Base-by-base conservation (phyloP, 2,797 vertebrate genomes). In the Anniella stebbinsi region DNA sequence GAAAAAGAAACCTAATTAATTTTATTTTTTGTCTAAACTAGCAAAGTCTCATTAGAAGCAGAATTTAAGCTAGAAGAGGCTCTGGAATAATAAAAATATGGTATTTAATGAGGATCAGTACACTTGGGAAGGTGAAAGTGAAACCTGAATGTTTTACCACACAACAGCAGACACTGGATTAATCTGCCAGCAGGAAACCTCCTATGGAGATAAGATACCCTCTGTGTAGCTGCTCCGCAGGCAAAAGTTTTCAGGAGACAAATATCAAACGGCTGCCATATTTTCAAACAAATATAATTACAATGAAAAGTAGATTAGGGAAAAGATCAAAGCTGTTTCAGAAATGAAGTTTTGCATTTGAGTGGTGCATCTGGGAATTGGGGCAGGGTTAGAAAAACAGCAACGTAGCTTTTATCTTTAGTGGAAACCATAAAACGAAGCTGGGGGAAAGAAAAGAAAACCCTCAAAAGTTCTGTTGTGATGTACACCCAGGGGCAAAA, bases 1-100 rank as follows among this genome's bases (percentile, higher is more conserved):
- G 93, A 97, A 93, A 95, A 93, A 95, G 93, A 94, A 96, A 93
- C 92, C 94, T 96, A 95, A 96, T 95, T 93, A 93, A 95, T 18
- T 96, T 96, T 45, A 45, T 3, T 96, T 94, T 95, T 95, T 94
- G 93, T 95, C 93, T 93, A 95, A 84, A 95, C 92, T 90, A 96
- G 92, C 10, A 90, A 93, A 95, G 90, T 87, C 93, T 96, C 90
- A 91, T 96, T 96, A 95, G 81, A 90, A 92, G 93, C 60, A 69
- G 91, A 93, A 92, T 66, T 84, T 17, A 81, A 88, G 90, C 21
- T 93, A 94, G 88, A 91, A 91, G 94, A 92, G 81, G 73, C 70
- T 88, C 89, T 86, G 78, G 84, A 93, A 88, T 94, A 91, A 93
- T 94, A 94, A 93, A 91, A 95, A 67, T 84, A 60, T 91, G 82